Conservation (phyloP, 2,113 vertebrate species). For the Cyprinus carpio region DNA sequence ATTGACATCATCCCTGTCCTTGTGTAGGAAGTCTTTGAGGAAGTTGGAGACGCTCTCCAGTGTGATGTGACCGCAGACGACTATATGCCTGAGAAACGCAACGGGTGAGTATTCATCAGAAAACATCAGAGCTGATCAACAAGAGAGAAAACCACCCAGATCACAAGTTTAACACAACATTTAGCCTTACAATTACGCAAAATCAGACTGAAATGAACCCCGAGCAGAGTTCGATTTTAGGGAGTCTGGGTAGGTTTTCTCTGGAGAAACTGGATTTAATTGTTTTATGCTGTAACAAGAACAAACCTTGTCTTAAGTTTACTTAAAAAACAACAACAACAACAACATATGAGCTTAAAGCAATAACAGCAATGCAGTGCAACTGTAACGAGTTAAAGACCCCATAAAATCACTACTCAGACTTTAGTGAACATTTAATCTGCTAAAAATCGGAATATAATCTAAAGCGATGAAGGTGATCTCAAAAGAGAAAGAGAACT, state of each 20-base stretch:
- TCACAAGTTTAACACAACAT: background rate
- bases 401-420: background rate
- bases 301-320: too few relatives aligned
- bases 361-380: too few relatives aligned
- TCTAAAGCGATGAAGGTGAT: background rate
- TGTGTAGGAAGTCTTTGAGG: too few relatives aligned
- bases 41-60: too few relatives aligned
- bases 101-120: constrained; percentile 38
- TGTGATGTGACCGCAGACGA: constrained; percentile 93
- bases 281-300: too few relatives aligned
- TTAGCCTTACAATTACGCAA: background rate
- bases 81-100: constrained; percentile 88
- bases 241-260: too few relatives aligned
- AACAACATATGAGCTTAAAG: too few relatives aligned
- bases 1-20: too few relatives aligned
- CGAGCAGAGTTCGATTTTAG: background rate
- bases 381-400: too few relatives aligned
- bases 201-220: background rate
- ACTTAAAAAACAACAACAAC: too few relatives aligned
- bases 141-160: background rate
- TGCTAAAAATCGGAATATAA: background rate
- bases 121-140: too few relatives aligned
- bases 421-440: background rate
- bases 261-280: too few relatives aligned
- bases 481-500: background rate